Percentiles rank a stretch among this genome's conserved stretches.
These are phyloP conservation scores for Microchirus variegatus DNA, from an alignment of 2,797 vertebrate species.

Conservation along the genomic window DNA sequence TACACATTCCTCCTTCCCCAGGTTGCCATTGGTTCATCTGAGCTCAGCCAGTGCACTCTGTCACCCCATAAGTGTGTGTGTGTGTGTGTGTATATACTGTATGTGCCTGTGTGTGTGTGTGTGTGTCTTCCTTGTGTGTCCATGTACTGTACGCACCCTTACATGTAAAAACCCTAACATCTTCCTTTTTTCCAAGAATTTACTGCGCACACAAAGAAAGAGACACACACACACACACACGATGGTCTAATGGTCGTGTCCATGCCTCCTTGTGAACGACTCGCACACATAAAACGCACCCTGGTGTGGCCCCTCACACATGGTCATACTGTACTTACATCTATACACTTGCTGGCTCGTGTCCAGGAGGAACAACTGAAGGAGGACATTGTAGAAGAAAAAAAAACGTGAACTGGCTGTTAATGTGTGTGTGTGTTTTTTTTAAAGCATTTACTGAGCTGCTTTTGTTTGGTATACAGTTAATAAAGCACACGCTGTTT, in stretches of 20 bases:
- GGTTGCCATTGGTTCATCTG: conserved; percentile 85
- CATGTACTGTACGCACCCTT: conserved; percentile 42
- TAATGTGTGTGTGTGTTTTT: conserved; percentile 17
- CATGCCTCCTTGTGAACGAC: conserved; percentile 48
- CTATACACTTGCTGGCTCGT: conserved; percentile 45
- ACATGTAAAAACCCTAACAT: conserved; percentile 39
- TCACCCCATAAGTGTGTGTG: conserved; percentile 78
- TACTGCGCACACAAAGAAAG: conserved; percentile 20
- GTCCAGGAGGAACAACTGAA: conserved; percentile 69
- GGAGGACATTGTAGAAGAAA: conserved; percentile 44
- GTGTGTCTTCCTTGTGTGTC: conserved; percentile 52
- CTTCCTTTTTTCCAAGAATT: conserved; percentile 61
- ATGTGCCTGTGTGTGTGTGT: conserved; percentile 38
- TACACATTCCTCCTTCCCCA: conserved; percentile 83
- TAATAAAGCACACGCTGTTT: not conserved
- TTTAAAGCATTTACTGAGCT: not conserved
- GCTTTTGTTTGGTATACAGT: not conserved
- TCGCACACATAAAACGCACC: conserved; percentile 58
- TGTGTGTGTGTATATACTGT: conserved; percentile 46
- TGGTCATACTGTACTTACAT: conserved; percentile 57
- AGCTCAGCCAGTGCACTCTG: conserved; percentile 84
- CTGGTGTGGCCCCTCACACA: conserved; percentile 63
- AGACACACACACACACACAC: conserved; percentile 11
- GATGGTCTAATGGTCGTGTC: conserved; percentile 29
- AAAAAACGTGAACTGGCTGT: conserved; percentile 47